A percentile compares a stretch with the other conserved stretches of the same genome.
Conservation (phyloP, 2,113 vertebrate genomes). For the Actenoides hombroni region DNA sequence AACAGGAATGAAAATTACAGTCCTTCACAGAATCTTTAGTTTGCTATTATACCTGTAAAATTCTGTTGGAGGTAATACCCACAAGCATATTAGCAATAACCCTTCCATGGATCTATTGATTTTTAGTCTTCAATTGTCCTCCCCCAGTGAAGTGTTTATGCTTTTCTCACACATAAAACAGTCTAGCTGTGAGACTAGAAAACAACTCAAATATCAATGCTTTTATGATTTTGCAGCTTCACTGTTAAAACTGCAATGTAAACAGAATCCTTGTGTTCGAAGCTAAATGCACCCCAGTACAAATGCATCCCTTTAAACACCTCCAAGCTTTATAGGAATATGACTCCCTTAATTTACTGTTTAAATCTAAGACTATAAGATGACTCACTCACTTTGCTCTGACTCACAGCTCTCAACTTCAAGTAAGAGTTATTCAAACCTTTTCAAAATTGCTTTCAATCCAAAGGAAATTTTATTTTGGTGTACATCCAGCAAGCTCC, state of each 20-base stretch:
- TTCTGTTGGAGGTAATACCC: not conserved
- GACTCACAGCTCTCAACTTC: slow-evolving; percentile 28
- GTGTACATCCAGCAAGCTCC: not conserved
- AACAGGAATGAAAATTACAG: not conserved
- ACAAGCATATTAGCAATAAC: not conserved
- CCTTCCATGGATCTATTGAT: not conserved
- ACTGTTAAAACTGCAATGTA: not conserved
- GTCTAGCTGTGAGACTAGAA: not conserved
- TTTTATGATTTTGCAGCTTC: not conserved
- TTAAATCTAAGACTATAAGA: not conserved
- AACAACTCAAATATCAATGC: not conserved
- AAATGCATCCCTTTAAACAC: not conserved
- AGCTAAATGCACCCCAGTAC: not conserved
- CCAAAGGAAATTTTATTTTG: slow-evolving; percentile 13
- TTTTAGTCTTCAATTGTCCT: not conserved
- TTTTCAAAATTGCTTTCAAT: not conserved
- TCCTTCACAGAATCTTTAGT: not conserved
- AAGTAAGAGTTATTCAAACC: not conserved
- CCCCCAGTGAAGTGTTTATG: not conserved
- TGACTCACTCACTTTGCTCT: slow-evolving; percentile 1
- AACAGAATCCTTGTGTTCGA: not conserved
- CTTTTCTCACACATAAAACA: not conserved
- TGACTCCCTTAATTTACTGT: not conserved
- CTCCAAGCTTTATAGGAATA: not conserved
- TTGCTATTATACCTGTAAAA: not conserved